A percentile compares a stretch with the other conserved stretches of the same genome.
Conservation (phyloP, 2,888 invertebrate species). For the Orthonevra nobilis region DNA sequence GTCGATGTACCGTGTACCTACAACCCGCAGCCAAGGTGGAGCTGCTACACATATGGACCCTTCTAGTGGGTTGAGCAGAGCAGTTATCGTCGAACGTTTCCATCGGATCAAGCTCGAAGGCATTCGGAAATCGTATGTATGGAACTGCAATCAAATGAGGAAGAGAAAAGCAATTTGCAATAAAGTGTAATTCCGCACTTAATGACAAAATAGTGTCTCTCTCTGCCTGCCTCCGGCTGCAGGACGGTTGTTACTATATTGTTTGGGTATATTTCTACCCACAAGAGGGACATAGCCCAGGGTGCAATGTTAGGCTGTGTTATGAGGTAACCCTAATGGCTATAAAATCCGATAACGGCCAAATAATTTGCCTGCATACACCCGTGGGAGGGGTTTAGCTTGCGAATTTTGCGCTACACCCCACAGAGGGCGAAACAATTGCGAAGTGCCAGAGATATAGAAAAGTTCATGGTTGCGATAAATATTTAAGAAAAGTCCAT, state of each 20-base stretch:
- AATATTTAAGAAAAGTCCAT: slow-evolving; percentile 51
- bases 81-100: slow-evolving; percentile 50
- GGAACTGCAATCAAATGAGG: slow-evolving; percentile 70
- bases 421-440: slow-evolving; percentile 28
- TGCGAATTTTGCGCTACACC: slow-evolving; percentile 43
- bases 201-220: slow-evolving; percentile 71
- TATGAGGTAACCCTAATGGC: slow-evolving; percentile 72
- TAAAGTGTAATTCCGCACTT: slow-evolving; percentile 73
- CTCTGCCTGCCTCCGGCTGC: slow-evolving; percentile 61
- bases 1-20: slow-evolving; percentile 29
- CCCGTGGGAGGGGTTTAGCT: slow-evolving; percentile 40
- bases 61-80: slow-evolving; percentile 31
- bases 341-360: slow-evolving; percentile 74
- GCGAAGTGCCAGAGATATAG: slow-evolving; percentile 27
- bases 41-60: slow-evolving; percentile 29
- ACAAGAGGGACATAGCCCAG: slow-evolving; percentile 9
- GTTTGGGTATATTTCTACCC: slow-evolving; percentile 15
- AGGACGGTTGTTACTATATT: slow-evolving; percentile 45
- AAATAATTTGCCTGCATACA: slow-evolving; percentile 72
- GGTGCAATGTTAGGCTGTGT: slow-evolving; percentile 65
- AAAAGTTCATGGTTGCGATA: slow-evolving; percentile 45
- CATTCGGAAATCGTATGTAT: slow-evolving; percentile 65
- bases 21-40: slow-evolving; percentile 50
- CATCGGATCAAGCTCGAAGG: slow-evolving; percentile 40
- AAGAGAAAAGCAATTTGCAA: slow-evolving; percentile 74